Conservation (phyloP, 2,113 vertebrate species). For the Pseudorhombus dupliciocellatus region DNA sequence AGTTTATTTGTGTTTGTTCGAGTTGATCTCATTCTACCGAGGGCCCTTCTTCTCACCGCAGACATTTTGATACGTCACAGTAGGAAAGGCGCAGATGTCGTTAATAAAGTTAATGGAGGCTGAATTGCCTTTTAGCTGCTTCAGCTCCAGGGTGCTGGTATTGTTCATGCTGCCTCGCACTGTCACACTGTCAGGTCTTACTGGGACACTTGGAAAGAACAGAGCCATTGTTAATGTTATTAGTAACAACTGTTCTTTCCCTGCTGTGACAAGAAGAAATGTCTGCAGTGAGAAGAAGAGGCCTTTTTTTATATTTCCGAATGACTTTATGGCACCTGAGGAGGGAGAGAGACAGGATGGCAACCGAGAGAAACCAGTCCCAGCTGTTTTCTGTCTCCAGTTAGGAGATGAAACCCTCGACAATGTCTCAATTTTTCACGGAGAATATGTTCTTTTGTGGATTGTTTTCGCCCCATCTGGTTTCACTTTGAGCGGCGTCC, state of each 20-base stretch:
- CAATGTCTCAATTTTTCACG: slow-evolving; percentile 54
- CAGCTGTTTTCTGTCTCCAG: slow-evolving; percentile 66
- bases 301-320: slow-evolving; percentile 2
- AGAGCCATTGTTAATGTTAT: slow-evolving; percentile 11
- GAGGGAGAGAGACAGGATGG: slow-evolving; percentile 28
- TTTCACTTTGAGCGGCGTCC: slow-evolving; percentile 47
- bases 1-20: slow-evolving; percentile 4
- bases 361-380: slow-evolving; percentile 31
- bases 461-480: slow-evolving; percentile 68
- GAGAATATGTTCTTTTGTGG: slow-evolving; percentile 68
- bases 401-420: slow-evolving; percentile 55
- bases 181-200: background rate
- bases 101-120: slow-evolving; percentile 13
- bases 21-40: slow-evolving; percentile 1
- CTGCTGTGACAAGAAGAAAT: background rate
- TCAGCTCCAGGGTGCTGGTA: background rate
- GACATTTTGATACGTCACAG: background rate
- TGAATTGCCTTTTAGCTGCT: background rate
- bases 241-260: slow-evolving; percentile 7
- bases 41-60: background rate
- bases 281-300: background rate
- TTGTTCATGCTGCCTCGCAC: background rate
- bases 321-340: slow-evolving; percentile 42
- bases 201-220: background rate
- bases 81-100: background rate